These are phyloP conservation scores for Zapus hudsonius DNA, from an alignment of 2,113 vertebrate species.

Conservation along the genomic window DNA sequence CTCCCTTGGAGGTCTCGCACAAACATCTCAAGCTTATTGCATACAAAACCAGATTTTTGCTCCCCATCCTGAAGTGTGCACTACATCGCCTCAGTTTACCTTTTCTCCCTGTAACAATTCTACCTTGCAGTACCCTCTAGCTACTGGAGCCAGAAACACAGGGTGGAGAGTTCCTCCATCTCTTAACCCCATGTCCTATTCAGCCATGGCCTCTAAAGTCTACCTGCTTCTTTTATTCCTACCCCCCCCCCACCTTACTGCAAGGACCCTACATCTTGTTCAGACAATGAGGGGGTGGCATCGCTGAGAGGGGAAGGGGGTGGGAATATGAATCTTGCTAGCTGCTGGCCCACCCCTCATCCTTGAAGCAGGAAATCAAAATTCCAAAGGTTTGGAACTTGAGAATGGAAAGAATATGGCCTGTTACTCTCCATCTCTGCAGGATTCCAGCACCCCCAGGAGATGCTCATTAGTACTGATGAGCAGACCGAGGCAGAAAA, in stretches of 20 bases:
- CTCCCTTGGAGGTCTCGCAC: background rate
- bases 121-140: too few relatives aligned
- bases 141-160: background rate
- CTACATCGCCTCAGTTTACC: rapidly evolving
- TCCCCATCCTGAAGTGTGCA: background rate
- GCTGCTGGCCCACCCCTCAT: background rate
- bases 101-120: background rate
- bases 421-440: background rate
- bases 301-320: background rate
- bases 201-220: background rate
- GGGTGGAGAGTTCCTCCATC: background rate
- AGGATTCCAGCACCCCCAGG: background rate
- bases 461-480: background rate
- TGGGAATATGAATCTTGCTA: background rate
- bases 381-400: background rate
- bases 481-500: background rate
- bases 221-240: background rate
- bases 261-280: background rate
- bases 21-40: background rate
- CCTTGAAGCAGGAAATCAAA: background rate
- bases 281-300: background rate
- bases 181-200: background rate
- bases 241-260: background rate
- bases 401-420: background rate
- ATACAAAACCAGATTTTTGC: background rate